These are phyloP conservation scores for Azemiops feae DNA, from an alignment of 2,113 vertebrate species.

Conservation along the genomic window DNA sequence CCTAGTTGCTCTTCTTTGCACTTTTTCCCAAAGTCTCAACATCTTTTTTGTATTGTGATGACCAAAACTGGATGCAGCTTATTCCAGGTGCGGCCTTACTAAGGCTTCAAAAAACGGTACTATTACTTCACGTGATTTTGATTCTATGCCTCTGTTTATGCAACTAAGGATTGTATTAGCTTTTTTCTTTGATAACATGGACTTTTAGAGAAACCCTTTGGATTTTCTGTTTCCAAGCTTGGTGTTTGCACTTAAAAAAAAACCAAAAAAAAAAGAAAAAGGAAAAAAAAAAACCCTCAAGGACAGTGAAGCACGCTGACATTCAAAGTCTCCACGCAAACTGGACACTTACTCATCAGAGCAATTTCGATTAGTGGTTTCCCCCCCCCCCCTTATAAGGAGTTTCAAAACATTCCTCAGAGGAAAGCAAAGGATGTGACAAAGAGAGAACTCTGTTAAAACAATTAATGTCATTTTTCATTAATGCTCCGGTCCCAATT, in stretches of 20 bases:
- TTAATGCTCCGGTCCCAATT: constrained; percentile 87
- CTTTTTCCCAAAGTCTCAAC: no score
- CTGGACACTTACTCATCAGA: constrained; percentile 70
- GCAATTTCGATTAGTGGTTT: constrained; percentile 79
- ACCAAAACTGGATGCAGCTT: no score
- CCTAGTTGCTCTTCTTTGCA: no score
- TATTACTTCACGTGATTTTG: no score
- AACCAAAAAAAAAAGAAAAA: fast-evolving
- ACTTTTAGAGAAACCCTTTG: constrained; percentile 45
- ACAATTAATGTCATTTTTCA: constrained; percentile 92
- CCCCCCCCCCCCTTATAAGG: constrained; percentile 41
- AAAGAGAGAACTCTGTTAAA: constrained; percentile 76
- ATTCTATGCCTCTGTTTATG: no score
- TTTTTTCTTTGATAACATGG: constrained; percentile 48
- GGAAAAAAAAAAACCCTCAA: neutral
- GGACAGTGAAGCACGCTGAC: constrained; percentile 45
- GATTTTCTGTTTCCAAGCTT: constrained; percentile 61
- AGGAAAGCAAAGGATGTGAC: constrained; percentile 80
- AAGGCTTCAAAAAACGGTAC: no score
- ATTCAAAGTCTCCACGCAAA: constrained; percentile 61
- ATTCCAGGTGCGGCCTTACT: no score
- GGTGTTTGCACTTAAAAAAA: constrained; percentile 43
- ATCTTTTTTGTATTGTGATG: no score
- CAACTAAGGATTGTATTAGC: neutral
- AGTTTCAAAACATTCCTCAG: constrained; percentile 71